A percentile compares a stretch with the other conserved stretches of the same genome.
phyloP scores from a whole-genome alignment of 2,888 invertebrate species.

The Neoaliturus tenellus region DNA sequence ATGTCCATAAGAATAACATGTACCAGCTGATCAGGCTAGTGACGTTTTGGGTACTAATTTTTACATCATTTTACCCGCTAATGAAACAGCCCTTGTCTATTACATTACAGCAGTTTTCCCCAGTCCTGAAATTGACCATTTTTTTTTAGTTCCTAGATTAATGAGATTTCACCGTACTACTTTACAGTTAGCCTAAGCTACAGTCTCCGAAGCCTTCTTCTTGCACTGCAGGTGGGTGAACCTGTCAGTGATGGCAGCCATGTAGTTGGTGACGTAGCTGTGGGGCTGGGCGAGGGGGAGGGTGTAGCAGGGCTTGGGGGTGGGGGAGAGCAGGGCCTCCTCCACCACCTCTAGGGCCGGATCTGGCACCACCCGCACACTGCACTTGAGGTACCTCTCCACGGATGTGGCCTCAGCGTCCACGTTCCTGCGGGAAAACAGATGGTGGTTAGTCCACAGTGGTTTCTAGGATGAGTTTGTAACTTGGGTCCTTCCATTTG shows the following conservation, averaged over 20 bases:
- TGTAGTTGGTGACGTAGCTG: slow-evolving; percentile 61
- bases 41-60: too few species aligned
- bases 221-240: slow-evolving; percentile 47
- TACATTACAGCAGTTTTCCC: too few species aligned
- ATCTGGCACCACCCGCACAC: slow-evolving; percentile 75
- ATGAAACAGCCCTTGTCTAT: too few species aligned
- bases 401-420: slow-evolving; percentile 44
- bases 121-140: too few species aligned
- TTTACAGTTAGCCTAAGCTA: not conserved
- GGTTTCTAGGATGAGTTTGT: too few species aligned
- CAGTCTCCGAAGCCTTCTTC: slow-evolving; percentile 35
- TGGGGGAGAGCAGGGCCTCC: slow-evolving; percentile 74
- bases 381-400: slow-evolving; percentile 64
- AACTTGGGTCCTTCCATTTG: too few species aligned
- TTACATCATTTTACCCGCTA: too few species aligned
- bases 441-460: too few species aligned
- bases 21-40: too few species aligned
- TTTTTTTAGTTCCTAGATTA: too few species aligned
- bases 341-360: slow-evolving; percentile 79
- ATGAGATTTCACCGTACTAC: too few species aligned
- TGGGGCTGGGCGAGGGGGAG: slow-evolving; percentile 63
- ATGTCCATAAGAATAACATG: too few species aligned
- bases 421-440: slow-evolving; percentile 30
- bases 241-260: slow-evolving; percentile 57
- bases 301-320: slow-evolving; percentile 66